Percentiles rank a stretch among this genome's conserved stretches.
Conservation (phyloP, 2,888 invertebrate genomes). For the Protula sp. region DNA sequence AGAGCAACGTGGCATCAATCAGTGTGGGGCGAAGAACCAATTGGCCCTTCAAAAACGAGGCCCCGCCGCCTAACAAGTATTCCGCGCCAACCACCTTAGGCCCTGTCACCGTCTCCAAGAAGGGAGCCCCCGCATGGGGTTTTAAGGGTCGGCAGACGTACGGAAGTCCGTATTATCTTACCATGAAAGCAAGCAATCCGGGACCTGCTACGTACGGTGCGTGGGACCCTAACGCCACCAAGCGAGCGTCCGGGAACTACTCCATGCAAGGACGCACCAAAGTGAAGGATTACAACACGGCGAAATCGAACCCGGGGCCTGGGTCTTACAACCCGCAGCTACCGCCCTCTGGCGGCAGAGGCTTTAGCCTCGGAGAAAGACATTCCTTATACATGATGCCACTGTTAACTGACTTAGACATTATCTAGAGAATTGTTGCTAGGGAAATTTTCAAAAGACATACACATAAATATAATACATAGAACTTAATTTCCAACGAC, state of each 20-base stretch:
- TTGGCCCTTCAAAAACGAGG: constrained; percentile 8
- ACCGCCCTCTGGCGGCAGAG: neutral
- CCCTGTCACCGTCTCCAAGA: neutral
- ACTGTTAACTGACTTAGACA: constrained; percentile 14
- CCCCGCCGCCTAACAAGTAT: constrained; percentile 23
- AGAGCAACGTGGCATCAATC: constrained; percentile 10
- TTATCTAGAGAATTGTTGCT: no score
- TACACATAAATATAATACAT: no score
- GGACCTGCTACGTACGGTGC: constrained; percentile 6
- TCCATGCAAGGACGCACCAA: constrained; percentile 18
- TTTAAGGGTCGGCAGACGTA: constrained; percentile 4
- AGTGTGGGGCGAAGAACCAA: constrained; percentile 11
- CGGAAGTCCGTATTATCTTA: constrained; percentile 11
- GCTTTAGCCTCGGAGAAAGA: constrained; percentile 16
- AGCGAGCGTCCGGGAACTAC: neutral
- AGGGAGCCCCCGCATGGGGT: constrained; percentile 12
- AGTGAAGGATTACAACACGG: constrained; percentile 17
- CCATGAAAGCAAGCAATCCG: constrained; percentile 9
- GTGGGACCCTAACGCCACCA: constrained; percentile 2
- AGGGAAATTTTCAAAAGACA: no score
- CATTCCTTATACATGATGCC: constrained; percentile 21
- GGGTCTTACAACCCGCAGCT: constrained; percentile 17
- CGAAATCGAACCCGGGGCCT: constrained; percentile 20
- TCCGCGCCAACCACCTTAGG: constrained; percentile 3
- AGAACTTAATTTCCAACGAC: no score